phyloP scores from a whole-genome alignment of 2,888 invertebrate species.

The Polymixis flavicincta region DNA sequence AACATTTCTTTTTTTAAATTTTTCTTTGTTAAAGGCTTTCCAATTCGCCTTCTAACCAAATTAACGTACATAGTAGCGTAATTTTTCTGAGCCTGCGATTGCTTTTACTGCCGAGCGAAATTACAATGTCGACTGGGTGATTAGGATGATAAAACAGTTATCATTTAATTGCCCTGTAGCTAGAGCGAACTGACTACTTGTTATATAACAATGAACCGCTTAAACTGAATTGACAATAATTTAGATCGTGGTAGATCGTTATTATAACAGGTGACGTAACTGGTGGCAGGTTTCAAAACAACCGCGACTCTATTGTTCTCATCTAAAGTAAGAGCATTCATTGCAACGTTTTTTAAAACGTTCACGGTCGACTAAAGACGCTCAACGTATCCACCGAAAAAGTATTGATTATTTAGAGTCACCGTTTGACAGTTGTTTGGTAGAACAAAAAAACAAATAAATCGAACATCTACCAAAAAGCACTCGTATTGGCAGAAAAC shows the following conservation, averaged over 20 bases:
- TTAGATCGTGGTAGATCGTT: slow-evolving; percentile 71
- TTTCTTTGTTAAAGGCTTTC: slow-evolving; percentile 23
- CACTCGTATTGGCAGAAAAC: background rate
- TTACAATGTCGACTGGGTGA: slow-evolving; percentile 38
- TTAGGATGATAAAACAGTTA: slow-evolving; percentile 43
- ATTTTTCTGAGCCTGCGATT: slow-evolving; percentile 40
- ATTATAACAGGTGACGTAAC: slow-evolving; percentile 74
- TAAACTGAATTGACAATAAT: slow-evolving; percentile 63
- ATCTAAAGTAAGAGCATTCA: slow-evolving; percentile 71
- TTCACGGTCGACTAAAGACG: slow-evolving; percentile 66
- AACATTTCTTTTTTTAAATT: background rate
- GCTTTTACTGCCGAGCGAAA: slow-evolving; percentile 47
- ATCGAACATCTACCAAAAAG: background rate
- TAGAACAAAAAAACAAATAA: slow-evolving; percentile 1
- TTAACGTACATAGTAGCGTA: slow-evolving; percentile 2
- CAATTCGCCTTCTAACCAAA: slow-evolving; percentile 3
- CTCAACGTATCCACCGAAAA: slow-evolving; percentile 33
- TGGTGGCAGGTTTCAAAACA: slow-evolving; percentile 77
- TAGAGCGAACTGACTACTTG: slow-evolving; percentile 72
- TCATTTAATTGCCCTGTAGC: slow-evolving; percentile 64
- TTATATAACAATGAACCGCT: slow-evolving; percentile 66
- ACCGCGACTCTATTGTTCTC: slow-evolving; percentile 74
- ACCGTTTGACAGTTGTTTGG: slow-evolving; percentile 7
- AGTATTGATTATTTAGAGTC: slow-evolving; percentile 26
- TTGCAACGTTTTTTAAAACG: slow-evolving; percentile 65